Evolutionary conservation across 1,140 invertebrate genomes (phyloP), one percentile per base, ranked within the genome.

Genomic region (Nomia melanderi): DNA sequence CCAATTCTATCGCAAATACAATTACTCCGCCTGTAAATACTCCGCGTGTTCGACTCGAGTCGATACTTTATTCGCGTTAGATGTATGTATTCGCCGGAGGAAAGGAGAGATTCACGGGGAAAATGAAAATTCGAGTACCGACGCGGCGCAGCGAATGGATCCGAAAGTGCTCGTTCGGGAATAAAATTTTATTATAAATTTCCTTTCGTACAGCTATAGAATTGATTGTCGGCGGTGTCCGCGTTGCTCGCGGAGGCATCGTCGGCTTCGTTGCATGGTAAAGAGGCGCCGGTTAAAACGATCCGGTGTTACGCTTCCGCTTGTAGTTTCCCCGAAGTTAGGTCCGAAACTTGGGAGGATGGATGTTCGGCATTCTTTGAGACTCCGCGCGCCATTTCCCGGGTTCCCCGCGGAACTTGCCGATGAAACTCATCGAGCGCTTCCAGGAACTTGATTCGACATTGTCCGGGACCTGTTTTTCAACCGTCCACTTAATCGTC

Each of bases 161-260:
- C n/a, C n/a, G n/a, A n/a, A n/a, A n/a, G n/a, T 54, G 25, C 5
- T 39, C 1, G n/a, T n/a, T n/a, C n/a, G n/a, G n/a, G 1, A 17
- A 17, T 57, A 33, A 59, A 76, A 69, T 76, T 76, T 69, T n/a
- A 60, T 76, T 76, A 57, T 2, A 76, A 76, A 69, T 69, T 31
- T 8, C 1, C 33, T 44, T 14, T 9, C 14, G 14, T 59, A 59
- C 17, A 44, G 11, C 33, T 39, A 5, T 23, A 69, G 33, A 76
- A 69, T 59, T 69, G 33, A 11, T 39, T 25, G 33, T 25, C 23
- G 33, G 14, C 5, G 9, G 1, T 25, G 12, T n/a, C 12, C n/a
- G 6, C 9, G 6, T 25, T 14, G 2, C 31, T 23, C 2, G 29
- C 2, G 8, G 3, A 8, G n/a, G 11, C 9, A 25, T n/a, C n/a